phyloP scores from a whole-genome alignment of 2,797 vertebrate genomes.

The Heliangelus exortis region DNA sequence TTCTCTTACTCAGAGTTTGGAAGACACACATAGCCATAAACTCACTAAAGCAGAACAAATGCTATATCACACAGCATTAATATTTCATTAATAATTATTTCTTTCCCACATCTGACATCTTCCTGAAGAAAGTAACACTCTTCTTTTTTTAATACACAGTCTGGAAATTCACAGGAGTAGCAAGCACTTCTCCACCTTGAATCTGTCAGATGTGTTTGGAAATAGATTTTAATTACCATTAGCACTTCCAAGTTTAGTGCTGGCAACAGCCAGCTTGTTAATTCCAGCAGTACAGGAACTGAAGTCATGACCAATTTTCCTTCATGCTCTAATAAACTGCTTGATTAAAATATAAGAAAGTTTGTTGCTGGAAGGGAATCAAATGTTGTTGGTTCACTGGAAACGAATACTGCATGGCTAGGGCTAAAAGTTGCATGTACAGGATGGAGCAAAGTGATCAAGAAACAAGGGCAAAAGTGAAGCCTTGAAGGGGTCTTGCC shows the following conservation, averaged over 20 bases:
- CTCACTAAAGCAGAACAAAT: neutral
- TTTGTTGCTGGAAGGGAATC: constrained; percentile 36
- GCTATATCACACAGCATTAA: neutral
- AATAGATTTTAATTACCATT: constrained; percentile 73
- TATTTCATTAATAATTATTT: constrained; percentile 20
- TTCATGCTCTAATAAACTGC: constrained; percentile 54
- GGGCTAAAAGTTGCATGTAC: neutral
- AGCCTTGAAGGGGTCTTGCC: neutral
- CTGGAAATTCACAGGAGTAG: constrained; percentile 43
- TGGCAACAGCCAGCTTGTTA: constrained; percentile 54
- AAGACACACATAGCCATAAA: neutral
- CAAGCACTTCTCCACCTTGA: constrained; percentile 60
- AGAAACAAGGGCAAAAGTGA: neutral
- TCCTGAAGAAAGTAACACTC: constrained; percentile 8
- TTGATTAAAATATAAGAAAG: constrained; percentile 42
- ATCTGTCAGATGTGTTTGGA: constrained; percentile 57
- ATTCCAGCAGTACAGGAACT: constrained; percentile 57
- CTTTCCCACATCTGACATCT: neutral
- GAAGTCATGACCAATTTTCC: constrained; percentile 64
- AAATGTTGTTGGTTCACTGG: neutral
- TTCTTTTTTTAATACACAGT: neutral
- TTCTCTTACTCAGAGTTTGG: neutral
- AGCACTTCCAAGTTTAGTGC: constrained; percentile 63
- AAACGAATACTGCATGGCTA: neutral
- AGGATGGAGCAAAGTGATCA: neutral